Percentiles rank a stretch among this genome's conserved stretches.
These are phyloP conservation scores for Dendrocopos noguchii DNA, from an alignment of 2,113 vertebrate genomes.

Conservation along the genomic window DNA sequence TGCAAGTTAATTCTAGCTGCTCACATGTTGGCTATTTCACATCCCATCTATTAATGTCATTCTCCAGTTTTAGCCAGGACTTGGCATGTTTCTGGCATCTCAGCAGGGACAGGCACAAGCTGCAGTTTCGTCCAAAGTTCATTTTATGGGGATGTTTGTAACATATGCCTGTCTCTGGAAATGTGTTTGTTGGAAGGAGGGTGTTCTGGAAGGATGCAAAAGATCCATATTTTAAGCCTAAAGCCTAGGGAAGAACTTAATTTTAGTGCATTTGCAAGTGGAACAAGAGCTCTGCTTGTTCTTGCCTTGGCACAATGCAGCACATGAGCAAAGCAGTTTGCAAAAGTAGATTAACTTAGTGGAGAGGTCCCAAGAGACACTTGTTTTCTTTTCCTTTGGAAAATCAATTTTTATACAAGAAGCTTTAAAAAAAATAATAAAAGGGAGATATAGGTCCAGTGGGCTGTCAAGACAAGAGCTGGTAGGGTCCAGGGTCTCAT, in stretches of 20 bases:
- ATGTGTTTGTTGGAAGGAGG: slow-evolving; percentile 2
- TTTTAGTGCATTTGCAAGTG: slow-evolving; percentile 42
- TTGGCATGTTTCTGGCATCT: neutral
- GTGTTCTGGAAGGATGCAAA: slow-evolving; percentile 23
- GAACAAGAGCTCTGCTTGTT: neutral
- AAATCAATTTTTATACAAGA: neutral
- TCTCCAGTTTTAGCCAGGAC: neutral
- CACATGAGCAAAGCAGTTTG: neutral
- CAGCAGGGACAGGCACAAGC: slow-evolving; percentile 4
- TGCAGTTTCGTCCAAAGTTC: slow-evolving; percentile 13
- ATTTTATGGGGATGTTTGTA: neutral
- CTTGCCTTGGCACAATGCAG: neutral
- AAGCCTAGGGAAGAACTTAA: slow-evolving; percentile 17
- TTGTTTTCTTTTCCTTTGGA: neutral
- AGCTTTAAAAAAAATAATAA: neutral
- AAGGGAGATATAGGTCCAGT: fast-evolving
- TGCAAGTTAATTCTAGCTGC: fast-evolving
- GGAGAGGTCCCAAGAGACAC: neutral
- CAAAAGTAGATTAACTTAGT: neutral
- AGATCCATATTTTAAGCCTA: slow-evolving; percentile 16
- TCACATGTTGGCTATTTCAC: neutral
- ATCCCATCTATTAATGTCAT: fast-evolving
- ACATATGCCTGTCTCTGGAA: slow-evolving; percentile 30
- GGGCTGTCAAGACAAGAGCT: neutral
- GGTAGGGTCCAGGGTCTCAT: neutral